Base-by-base conservation (phyloP, 2,888 invertebrate genomes). In the Xanthia icteritia region DNA sequence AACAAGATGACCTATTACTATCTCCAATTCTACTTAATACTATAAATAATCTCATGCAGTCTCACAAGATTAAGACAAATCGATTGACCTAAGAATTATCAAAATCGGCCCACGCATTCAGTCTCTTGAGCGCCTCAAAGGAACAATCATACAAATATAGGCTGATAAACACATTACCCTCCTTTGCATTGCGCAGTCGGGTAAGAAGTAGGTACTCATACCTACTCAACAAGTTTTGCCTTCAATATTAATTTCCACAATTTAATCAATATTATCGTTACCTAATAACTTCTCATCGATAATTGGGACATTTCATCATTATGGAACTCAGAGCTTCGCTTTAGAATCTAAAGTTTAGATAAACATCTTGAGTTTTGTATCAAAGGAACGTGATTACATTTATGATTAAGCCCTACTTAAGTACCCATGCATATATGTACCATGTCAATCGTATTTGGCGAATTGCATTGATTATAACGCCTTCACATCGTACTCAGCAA, bases 361-460 rank as follows among this genome's bases (percentile, higher is more conserved):
- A 83, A 83, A 83, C 80, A 80, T 73, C 83, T 83, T 42, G 73
- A 80, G 2, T 48, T 8, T 48, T 63, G n/a, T 60, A 72, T 75
- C 72, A 82, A 82, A 82, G 68, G 71, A 61, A 75, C 71, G 23
- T 82, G 63, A 82, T 79, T 72, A 79, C 3, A 58, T 72, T 61
- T 31, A 70, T 66, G 54, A 56, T 77, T 76, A 66, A 82, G 67
- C 58, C 2, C 70, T 71, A 64, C 82, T 71, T 74, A 67, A 82
- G 82, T 79, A n/a, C 66, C 36, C 42, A 51, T 77, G 36, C 27
- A 60, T 65, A 13, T 31, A 45, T 54, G 5, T 48, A 51, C 51
- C 9, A 63, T 76, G 67, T 70, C 69, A 81, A 45, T 73, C 17
- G 20, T 54, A 70, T 73, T 81, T 77, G 61, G 58, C 58, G 66